Evolutionary conservation across 2,888 invertebrate species (phyloP).

Genomic region (Heliothis peltigera): DNA sequence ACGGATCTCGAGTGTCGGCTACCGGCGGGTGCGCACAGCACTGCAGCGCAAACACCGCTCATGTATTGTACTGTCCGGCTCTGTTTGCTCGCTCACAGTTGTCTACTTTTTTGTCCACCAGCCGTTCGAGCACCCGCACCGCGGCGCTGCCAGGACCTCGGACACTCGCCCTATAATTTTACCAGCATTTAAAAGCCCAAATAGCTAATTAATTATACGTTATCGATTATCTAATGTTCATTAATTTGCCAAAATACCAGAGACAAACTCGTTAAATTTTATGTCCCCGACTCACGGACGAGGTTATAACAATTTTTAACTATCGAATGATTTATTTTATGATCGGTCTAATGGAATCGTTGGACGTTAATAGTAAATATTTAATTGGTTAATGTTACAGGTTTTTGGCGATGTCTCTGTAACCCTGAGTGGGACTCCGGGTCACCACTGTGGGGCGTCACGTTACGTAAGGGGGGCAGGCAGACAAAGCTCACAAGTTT

Average conservation of each 20-base stretch:
- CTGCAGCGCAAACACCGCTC: slow-evolving; percentile 56
- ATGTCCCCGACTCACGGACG: slow-evolving; percentile 69
- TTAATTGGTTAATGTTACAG: slow-evolving; percentile 74
- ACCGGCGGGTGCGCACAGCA: slow-evolving; percentile 49
- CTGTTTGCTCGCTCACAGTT: slow-evolving; percentile 69
- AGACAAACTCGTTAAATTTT: slow-evolving; percentile 77
- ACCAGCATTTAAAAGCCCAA: slow-evolving; percentile 35
- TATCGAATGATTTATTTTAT: slow-evolving; percentile 78
- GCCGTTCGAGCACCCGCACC: slow-evolving; percentile 56
- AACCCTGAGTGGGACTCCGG: slow-evolving; percentile 55
- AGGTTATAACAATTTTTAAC: slow-evolving; percentile 75
- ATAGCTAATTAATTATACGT: slow-evolving; percentile 62
- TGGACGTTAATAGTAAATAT: slow-evolving; percentile 71
- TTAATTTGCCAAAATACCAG: slow-evolving; percentile 76
- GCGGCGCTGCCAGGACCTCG: slow-evolving; percentile 45
- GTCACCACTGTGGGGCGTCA: slow-evolving; percentile 42
- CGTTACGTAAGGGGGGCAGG: slow-evolving; percentile 40
- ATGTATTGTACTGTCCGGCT: slow-evolving; percentile 59
- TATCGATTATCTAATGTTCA: slow-evolving; percentile 69
- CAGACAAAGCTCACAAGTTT: background rate
- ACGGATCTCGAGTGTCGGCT: slow-evolving; percentile 46
- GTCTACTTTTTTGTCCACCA: slow-evolving; percentile 68
- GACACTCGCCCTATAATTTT: slow-evolving; percentile 48
- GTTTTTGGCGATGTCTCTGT: slow-evolving; percentile 67
- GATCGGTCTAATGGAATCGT: slow-evolving; percentile 71